Evolutionary conservation across 2,888 invertebrate genomes (phyloP), one percentile per base, ranked within the genome.

Genomic region (Rosalia funebris): DNA sequence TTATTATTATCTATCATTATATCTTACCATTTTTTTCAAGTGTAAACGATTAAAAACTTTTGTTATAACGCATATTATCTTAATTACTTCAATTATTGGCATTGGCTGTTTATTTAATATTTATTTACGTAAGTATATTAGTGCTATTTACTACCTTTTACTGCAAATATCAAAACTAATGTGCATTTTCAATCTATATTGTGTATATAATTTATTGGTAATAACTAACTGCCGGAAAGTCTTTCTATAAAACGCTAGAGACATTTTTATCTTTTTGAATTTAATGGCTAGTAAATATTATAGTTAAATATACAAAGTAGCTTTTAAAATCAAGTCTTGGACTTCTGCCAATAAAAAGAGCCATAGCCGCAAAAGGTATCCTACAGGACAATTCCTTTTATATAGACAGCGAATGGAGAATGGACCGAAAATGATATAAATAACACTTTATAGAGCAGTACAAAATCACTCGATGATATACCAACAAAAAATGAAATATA

Each of bases 401-500:
- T 7, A n/a, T n/a, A 25, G 25, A 12, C 19, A 34, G 16, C 5
- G 14, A 48, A 48, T 11, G 15, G 37, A 34, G 34, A n/a, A 42
- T 25, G 32, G 17, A 54, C 36, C 19, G 31, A 34, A 12, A 19
- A 34, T 34, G 15, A 19, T 48, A 37, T 41, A 37, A 45, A 34
- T 34, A 12, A 39, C 45, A 16, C 46, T 41, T 56, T 31, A 56
- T 47, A 4, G 25, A 47, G n/a, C 17, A 36, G 12, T 55, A 19
- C 7, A 56, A 45, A 46, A 14, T 46, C 37, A 9, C 42, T 36
- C 36, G 36, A 37, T 17, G 34, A 56, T 56, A 56, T 47, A 36
- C 45, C 46, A 56, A 47, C 47, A 45, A 56, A 20, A 46, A 56
- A 46, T 20, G 37, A 56, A 37, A 56, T 56, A 56, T 46, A 47